A percentile compares a stretch with the other conserved stretches of the same genome.
These are phyloP conservation scores for Apotomis turbidana DNA, from an alignment of 2,888 invertebrate genomes.

Conservation along the genomic window DNA sequence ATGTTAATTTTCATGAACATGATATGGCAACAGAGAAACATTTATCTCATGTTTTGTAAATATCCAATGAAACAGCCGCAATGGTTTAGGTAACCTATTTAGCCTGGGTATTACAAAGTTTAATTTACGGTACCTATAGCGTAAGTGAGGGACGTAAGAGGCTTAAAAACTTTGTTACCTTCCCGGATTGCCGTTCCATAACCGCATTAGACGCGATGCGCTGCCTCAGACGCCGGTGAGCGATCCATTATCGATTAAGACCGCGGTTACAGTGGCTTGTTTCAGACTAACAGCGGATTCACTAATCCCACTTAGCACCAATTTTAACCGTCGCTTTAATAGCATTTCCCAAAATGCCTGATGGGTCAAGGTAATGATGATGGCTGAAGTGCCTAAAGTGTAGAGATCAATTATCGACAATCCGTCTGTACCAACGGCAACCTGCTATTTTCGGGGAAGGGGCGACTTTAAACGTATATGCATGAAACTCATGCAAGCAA, in stretches of 20 bases:
- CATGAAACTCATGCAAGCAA: too few species aligned
- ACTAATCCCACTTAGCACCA: conserved; percentile 1
- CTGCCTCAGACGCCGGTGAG: conserved; percentile 2
- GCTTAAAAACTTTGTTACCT: conserved; percentile 12
- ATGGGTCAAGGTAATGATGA: neutral
- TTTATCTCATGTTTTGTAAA: neutral
- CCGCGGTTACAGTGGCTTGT: conserved; percentile 10
- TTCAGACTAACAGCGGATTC: conserved; percentile 2
- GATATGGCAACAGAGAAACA: too few species aligned
- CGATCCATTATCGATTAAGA: conserved; percentile 21
- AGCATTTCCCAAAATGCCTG: neutral
- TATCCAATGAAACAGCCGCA: neutral
- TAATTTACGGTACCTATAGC: neutral
- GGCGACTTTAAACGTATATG: too few species aligned
- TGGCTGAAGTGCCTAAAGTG: neutral
- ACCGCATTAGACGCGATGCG: conserved; percentile 23
- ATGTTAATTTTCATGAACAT: too few species aligned
- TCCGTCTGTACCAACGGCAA: too few species aligned
- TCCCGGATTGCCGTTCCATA: conserved; percentile 12
- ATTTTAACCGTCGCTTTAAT: neutral
- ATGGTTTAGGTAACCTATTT: neutral
- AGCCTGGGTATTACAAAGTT: neutral
- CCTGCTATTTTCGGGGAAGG: too few species aligned
- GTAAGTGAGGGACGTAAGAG: neutral
- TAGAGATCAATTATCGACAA: too few species aligned